These are phyloP conservation scores for Uropsilus gracilis DNA, from an alignment of 2,113 vertebrate genomes.

Conservation along the genomic window DNA sequence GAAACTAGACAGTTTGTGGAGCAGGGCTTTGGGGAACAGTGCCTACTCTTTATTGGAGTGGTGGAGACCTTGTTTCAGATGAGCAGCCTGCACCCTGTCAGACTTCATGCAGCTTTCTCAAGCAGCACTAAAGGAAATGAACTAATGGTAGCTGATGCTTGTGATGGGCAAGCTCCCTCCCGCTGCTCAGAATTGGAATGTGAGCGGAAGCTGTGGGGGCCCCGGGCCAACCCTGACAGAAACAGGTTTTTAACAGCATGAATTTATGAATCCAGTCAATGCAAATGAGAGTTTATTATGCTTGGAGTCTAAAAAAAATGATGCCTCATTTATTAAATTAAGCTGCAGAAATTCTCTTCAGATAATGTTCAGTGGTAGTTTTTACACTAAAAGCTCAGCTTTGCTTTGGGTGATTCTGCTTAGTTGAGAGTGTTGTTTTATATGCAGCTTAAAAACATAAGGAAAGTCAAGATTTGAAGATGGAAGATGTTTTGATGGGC, in stretches of 20 bases:
- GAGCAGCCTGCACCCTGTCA: conserved; percentile 65
- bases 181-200: conserved; percentile 76
- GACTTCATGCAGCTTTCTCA: conserved; percentile 67
- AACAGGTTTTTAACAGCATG: conserved; percentile 85
- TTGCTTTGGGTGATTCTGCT: not conserved
- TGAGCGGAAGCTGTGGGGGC: conserved; percentile 80
- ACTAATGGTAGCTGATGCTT: conserved; percentile 73
- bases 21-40: not conserved
- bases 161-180: conserved; percentile 77
- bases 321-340: conserved; percentile 86
- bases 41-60: not conserved
- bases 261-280: conserved; percentile 84
- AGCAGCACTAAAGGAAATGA: conserved; percentile 77
- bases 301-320: conserved; percentile 79
- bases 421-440: conserved; percentile 8
- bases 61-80: conserved; percentile 68
- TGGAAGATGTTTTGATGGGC: not conserved
- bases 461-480: not conserved
- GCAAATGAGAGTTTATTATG: conserved; percentile 85
- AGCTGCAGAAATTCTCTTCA: conserved; percentile 75
- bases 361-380: conserved; percentile 60
- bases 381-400: conserved; percentile 50
- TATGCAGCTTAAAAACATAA: not conserved
- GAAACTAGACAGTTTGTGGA: conserved; percentile 59
- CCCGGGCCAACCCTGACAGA: conserved; percentile 79